A percentile compares a stretch with the other conserved stretches of the same genome.
Conservation (phyloP, 1,140 invertebrate genomes). For the Brachionus calyciflorus region DNA sequence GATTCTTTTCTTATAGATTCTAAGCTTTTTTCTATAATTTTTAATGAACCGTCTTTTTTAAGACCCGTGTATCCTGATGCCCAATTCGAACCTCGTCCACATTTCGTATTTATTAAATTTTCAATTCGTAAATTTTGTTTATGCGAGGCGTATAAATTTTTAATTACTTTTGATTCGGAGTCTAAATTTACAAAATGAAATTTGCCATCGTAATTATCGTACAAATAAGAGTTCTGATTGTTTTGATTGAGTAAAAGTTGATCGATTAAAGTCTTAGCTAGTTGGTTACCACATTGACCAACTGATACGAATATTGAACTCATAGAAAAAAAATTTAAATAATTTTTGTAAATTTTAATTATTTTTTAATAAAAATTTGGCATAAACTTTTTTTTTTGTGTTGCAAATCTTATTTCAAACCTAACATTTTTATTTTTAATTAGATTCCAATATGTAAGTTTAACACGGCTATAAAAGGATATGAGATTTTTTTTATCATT, state of each 20-base stretch:
- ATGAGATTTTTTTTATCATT: too few relatives aligned
- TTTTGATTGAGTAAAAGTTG: slow-evolving; percentile 68
- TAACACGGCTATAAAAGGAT: too few relatives aligned
- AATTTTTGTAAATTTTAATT: too few relatives aligned
- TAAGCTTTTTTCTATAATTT: slow-evolving; percentile 63
- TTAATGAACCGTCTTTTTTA: slow-evolving; percentile 65
- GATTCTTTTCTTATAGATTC: slow-evolving; percentile 62
- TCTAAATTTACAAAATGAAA: slow-evolving; percentile 52
- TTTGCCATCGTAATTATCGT: slow-evolving; percentile 60
- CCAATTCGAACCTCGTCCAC: slow-evolving; percentile 72
- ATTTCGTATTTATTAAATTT: slow-evolving; percentile 67
- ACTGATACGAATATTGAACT: slow-evolving; percentile 58
- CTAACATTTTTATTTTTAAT: too few relatives aligned
- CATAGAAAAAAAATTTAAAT: too few relatives aligned
- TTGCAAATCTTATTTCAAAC: too few relatives aligned
- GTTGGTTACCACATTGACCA: slow-evolving; percentile 75
- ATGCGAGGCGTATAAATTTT: slow-evolving; percentile 71
- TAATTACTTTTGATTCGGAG: slow-evolving; percentile 54
- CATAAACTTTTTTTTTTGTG: too few relatives aligned
- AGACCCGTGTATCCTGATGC: slow-evolving; percentile 65
- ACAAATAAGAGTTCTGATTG: slow-evolving; percentile 60
- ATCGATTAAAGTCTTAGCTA: slow-evolving; percentile 68
- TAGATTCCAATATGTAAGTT: too few relatives aligned
- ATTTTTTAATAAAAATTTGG: too few relatives aligned
- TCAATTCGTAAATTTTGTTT: slow-evolving; percentile 67